Base-by-base conservation (phyloP, 2,113 vertebrate genomes). In the Hassar affinis region DNA sequence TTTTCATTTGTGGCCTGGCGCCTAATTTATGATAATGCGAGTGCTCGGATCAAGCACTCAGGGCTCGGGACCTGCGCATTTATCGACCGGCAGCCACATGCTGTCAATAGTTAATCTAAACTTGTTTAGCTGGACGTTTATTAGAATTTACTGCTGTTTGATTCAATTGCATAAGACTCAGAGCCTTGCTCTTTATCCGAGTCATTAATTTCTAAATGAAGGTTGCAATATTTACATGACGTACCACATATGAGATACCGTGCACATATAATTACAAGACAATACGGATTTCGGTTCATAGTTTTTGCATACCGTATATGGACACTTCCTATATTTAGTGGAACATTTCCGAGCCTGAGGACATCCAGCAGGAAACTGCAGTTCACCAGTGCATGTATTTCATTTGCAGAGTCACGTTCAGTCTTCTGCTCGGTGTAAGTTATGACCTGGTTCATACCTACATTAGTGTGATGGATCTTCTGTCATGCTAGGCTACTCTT, bases 1-100 rank as follows among this genome's bases (percentile, higher is more conserved):
- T 84, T 84, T 79, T 79, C 54, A 84, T 71, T 64, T 38, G 77
- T 68, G 64, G 54, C 52, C 54, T 7, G 30, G 22, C 22, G 10
- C 56, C 77, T 84, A 79, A 79, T 84, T 84, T 84, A 84, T 84
- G 83, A 84, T 84, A 79, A 84, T 84, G 77, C 76, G 27, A 79
- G 51, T 38, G 9, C 22, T 72, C 11, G 17, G 49, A 71, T 61
- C 66, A 76, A 84, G 56, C 52, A 33, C 54, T 61, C 30, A 8
- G 64, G 64, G 22, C 76, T 47, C 20, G 18, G 66, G 42, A 56
- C 54, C 14, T 69, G 66, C n/a, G 8, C 83, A n/a, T 6, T 8
- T 54, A 84, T 84, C 18, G 83, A 84, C 79, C 54, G 14, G 27
- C 14, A 79, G 42, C 83, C 66, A 15, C 64, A 57, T 17, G 66